phyloP scores from a whole-genome alignment of 2,113 vertebrate genomes.

The Capreolus pygargus region DNA sequence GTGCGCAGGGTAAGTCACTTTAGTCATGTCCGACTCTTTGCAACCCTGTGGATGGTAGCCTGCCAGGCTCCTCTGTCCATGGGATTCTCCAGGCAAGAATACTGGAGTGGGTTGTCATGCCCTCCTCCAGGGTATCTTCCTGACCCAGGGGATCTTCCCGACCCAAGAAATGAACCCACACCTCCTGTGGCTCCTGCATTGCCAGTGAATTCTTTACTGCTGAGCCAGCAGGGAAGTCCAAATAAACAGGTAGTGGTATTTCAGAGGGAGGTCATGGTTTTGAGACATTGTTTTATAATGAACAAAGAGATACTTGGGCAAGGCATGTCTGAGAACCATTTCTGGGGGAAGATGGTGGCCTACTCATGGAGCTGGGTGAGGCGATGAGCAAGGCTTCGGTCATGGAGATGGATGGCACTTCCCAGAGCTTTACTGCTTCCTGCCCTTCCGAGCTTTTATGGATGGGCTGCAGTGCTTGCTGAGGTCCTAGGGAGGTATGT shows the following conservation, averaged over 20 bases:
- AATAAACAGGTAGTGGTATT: neutral
- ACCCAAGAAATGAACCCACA: neutral
- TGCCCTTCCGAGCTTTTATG: neutral
- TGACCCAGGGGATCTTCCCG: no score
- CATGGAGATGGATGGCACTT: neutral
- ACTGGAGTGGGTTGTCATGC: neutral
- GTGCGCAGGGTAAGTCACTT: neutral
- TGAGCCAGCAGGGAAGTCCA: neutral
- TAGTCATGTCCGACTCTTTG: neutral
- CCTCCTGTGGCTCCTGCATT: neutral
- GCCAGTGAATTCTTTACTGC: neutral
- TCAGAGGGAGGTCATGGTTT: neutral
- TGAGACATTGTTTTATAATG: neutral
- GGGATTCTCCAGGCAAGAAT: neutral
- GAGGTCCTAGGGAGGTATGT: neutral
- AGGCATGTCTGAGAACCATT: neutral
- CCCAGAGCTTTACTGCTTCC: neutral
- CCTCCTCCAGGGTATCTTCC: neutral
- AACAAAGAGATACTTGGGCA: neutral
- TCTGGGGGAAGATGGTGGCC: neutral
- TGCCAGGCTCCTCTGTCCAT: neutral
- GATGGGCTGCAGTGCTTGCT: neutral
- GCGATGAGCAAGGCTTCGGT: no score
- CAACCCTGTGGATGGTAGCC: neutral
- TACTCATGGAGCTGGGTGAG: neutral